Evolutionary conservation across 2,113 vertebrate species (phyloP), one percentile per base, ranked within the genome.

Genomic region (Cynoglossus semilaevis): DNA sequence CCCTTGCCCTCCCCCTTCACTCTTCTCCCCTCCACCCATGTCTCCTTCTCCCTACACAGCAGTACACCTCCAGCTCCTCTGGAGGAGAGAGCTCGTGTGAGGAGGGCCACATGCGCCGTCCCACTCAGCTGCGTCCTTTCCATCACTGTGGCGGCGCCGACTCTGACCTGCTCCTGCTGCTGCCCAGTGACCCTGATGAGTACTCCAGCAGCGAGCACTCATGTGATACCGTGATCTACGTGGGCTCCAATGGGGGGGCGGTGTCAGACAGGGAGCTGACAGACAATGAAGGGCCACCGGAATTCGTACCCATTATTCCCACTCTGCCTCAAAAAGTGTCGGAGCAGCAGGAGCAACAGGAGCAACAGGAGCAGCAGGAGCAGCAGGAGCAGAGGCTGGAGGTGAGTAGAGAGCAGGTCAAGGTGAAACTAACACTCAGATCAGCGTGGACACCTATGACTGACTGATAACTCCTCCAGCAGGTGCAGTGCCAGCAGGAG

Each of bases 201-300:
- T 97, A 97, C 11, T 98, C 96, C 38, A 98, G 97, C 91, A 98
- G 97, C 0, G 97, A 99, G 85, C 97, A 99, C 87, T 99, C 97
- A 0, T 99, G 97, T 9, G 97, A 99, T 83, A 99, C 97, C 0
- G 96, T 99, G 63, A 99, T 99, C 88, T 99, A 99, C 0, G 93
- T 99, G 4, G 97, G 96, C 9, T 95, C 96, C 0, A 96, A 96
- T 0, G 97, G 97, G 62, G 93, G 93, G 0, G 93, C 96, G 0
- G 92, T 98, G 58, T 98, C 96, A 0, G 97, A 99, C 74, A 94
- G 94, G 75, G 97, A 99, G 58, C 90, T 99, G 43, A 99, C 95
- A 0, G 97, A 99, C 89, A 98, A 98, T 0, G 96, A 98, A 81
- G 96, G 95, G 0, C 96, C 96, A 2, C 96, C 96, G 0, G 95